Base-by-base conservation (phyloP, 2,888 invertebrate species). In the Machimus atricapillus region DNA sequence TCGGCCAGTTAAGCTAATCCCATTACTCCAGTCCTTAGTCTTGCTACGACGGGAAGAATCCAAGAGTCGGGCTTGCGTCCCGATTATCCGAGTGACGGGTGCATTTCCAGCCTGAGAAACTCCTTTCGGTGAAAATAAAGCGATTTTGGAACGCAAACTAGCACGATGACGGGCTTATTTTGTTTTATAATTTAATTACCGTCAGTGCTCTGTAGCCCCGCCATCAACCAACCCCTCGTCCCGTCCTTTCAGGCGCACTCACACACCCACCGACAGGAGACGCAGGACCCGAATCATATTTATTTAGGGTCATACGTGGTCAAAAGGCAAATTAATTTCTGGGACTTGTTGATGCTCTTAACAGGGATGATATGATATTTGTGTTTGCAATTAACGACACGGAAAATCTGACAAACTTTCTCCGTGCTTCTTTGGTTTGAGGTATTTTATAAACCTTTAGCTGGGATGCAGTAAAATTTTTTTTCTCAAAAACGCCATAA, bases 121-220 rank as follows among this genome's bases (percentile, higher is more conserved):
- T 78, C 78, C 37, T 37, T 40, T 78, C 23, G 40, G n/a, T 23
- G 78, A 8, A 78, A 78, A 78, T 78, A 23, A 46, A 78, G 40
- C 78, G 19, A 40, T 78, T 78, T 43, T 43, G 40, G 14, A 78
- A 78, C 16, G 78, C 23, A 78, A 19, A 43, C 43, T 14, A 9
- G 40, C n/a, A 19, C 40, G 40, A 37, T 78, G 78, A 78, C 78
- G 78, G 23, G 78, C 23, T 78, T 37, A 78, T 78, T 78, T 78
- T 40, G 19, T 43, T 78, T 78, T 78, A 78, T 78, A 78, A 78
- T 78, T 78, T 78, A 78, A 78, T 78, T 78, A 78, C 78, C 78
- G n/a, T 23, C 43, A 78, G 78, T 78, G 78, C 23, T 78, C 40
- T 78, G 78, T 14, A 40, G 19, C 43, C 40, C 12, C 23, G n/a